Percentiles rank a stretch among this genome's conserved stretches.
Conservation (phyloP, 2,888 invertebrate species). For the Nipponacmea schrenckii region DNA sequence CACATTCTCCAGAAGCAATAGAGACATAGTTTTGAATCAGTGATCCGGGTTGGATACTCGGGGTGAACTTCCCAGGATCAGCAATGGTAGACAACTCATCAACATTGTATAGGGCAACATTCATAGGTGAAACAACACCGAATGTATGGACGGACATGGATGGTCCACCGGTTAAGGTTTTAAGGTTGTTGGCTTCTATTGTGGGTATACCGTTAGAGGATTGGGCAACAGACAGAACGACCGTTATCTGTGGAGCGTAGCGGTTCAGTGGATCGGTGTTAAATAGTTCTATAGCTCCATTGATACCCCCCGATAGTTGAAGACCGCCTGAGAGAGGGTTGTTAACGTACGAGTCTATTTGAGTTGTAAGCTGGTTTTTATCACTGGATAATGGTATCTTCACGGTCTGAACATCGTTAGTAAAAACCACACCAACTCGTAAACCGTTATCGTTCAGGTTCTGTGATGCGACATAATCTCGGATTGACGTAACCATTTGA, state of each 20-base stretch:
- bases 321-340: background rate
- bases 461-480: too few species aligned
- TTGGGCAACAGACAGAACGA: background rate
- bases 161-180: background rate
- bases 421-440: background rate
- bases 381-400: background rate
- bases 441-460: background rate
- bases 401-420: background rate
- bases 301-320: background rate
- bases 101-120: background rate
- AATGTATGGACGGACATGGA: background rate
- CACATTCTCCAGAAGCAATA: too few species aligned
- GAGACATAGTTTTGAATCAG: too few species aligned
- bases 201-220: background rate
- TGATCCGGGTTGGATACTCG: too few species aligned
- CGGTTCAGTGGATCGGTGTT: background rate
- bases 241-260: background rate
- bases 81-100: background rate
- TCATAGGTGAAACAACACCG: background rate
- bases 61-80: too few species aligned
- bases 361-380: background rate
- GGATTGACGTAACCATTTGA: background rate
- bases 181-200: background rate
- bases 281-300: background rate
- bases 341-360: background rate